A percentile compares a stretch with the other conserved stretches of the same genome.
phyloP scores from a whole-genome alignment of 30 jellyfish, hydroid and myxozoan genomes.

The Nemopilema nomurai region DNA sequence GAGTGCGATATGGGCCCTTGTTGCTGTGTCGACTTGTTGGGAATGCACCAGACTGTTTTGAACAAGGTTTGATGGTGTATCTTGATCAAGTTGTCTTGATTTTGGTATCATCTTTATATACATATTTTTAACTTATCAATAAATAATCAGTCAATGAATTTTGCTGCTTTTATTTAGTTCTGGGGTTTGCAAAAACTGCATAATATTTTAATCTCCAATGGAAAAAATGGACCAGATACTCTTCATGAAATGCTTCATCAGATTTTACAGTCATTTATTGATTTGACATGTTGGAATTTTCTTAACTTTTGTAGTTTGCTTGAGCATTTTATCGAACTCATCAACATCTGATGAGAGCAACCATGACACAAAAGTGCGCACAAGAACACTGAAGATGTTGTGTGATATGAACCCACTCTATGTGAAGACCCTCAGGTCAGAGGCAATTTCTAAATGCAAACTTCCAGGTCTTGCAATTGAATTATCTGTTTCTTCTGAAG shows the following conservation, averaged over 20 bases:
- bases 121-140: no score
- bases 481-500: slow-evolving; percentile 46
- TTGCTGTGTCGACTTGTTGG: slow-evolving; percentile 76
- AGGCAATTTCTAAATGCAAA: slow-evolving; percentile 72
- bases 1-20: slow-evolving; percentile 78
- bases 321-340: slow-evolving; percentile 70
- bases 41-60: slow-evolving; percentile 84
- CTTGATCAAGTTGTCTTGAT: not conserved
- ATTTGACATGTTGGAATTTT: not conserved
- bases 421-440: slow-evolving; percentile 77
- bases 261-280: no score
- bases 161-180: no score
- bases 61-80: slow-evolving; percentile 55
- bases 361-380: slow-evolving; percentile 58
- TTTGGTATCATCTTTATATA: no score
- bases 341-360: slow-evolving; percentile 65
- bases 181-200: no score
- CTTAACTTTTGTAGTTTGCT: slow-evolving; percentile 63
- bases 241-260: no score
- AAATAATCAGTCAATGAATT: no score
- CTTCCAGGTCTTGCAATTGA: slow-evolving; percentile 88
- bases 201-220: no score
- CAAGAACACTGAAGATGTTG: slow-evolving; percentile 64
- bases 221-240: no score
- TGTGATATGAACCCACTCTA: slow-evolving; percentile 81